A percentile compares a stretch with the other conserved stretches of the same genome.
phyloP scores from a whole-genome alignment of 2,888 invertebrate species.

The Drosophila tanythrix region DNA sequence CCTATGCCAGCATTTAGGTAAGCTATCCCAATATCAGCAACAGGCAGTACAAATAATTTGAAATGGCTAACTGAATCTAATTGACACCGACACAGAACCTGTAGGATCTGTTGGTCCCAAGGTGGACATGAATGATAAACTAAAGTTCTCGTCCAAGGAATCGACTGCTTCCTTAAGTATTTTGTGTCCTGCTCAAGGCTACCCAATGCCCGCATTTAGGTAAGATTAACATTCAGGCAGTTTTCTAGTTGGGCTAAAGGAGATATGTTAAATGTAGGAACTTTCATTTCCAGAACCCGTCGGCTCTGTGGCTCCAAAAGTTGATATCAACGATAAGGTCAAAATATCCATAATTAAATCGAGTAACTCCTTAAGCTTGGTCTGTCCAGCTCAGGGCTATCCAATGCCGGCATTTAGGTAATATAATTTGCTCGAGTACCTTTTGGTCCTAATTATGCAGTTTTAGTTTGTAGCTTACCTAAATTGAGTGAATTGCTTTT shows the following conservation, averaged over 20 bases:
- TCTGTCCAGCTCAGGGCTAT: slow-evolving; percentile 90
- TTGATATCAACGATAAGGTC: slow-evolving; percentile 85
- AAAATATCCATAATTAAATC: slow-evolving; percentile 78
- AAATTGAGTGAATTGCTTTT: neutral
- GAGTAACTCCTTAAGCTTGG: slow-evolving; percentile 86
- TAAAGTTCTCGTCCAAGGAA: slow-evolving; percentile 83
- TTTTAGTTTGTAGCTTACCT: neutral
- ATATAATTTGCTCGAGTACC: slow-evolving; percentile 34
- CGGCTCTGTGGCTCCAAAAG: slow-evolving; percentile 87
- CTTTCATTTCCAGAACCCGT: slow-evolving; percentile 83
- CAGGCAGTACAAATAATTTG: slow-evolving; percentile 11
- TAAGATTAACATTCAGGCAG: slow-evolving; percentile 64
- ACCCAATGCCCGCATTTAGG: slow-evolving; percentile 88
- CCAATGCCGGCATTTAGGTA: slow-evolving; percentile 85
- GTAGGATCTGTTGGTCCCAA: slow-evolving; percentile 87
- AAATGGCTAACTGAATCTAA: neutral
- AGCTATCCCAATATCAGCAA: slow-evolving; percentile 43
- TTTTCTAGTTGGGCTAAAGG: neutral
- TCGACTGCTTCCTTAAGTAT: slow-evolving; percentile 38
- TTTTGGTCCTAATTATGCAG: neutral
- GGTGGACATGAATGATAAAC: slow-evolving; percentile 89
- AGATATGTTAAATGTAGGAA: neutral
- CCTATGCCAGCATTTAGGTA: slow-evolving; percentile 83
- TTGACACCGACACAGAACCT: slow-evolving; percentile 82
- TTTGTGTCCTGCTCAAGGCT: slow-evolving; percentile 90